Base-by-base conservation (phyloP, 2,888 invertebrate species). In the Papilio elwesi region DNA sequence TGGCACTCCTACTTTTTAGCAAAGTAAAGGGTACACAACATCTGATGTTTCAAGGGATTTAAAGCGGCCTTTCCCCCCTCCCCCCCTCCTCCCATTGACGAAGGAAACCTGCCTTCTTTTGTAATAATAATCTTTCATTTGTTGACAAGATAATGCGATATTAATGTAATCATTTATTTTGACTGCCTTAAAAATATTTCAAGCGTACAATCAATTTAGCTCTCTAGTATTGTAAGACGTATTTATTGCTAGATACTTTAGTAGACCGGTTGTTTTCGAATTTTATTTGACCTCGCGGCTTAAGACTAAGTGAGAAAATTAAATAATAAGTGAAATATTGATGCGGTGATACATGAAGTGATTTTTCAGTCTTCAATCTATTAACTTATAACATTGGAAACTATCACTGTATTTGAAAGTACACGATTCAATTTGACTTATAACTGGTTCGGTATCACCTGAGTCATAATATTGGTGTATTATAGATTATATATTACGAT, bases 221-320 rank as follows among this genome's bases (percentile, higher is more conserved):
- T 91, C 90, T 91, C 90, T 91, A 89, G 85, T 84, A 81, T 80
- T 76, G 70, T 89, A 87, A 83, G 82, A 78, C 77, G 74, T 89
- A 89, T 90, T 90, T 91, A 89, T 90, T 89, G 77, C 76, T 82
- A 82, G 78, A 74, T 64, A 59, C 16, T 73, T 69, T 72, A 72
- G 59, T 57, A 64, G 49, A 57, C 64, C 55, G 55, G 52, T 73
- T 73, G 48, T 72, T 68, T 67, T 48, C 53, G 59, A 51, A 65
- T 68, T 71, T 69, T 75, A 72, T 77, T 75, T 75, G 74, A 72
- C 62, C 72, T 68, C 76, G 77, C 69, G 75, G 73, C 76, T 77
- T 78, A 74, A 76, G 74, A 74, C 69, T 74, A 63, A 72, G 57
- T 64, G 63, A 53, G 48, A 63, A 68, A 64, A 57, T 68, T 64